phyloP scores from a whole-genome alignment of 2,888 invertebrate genomes.

The Lamellibrachia satsuma region DNA sequence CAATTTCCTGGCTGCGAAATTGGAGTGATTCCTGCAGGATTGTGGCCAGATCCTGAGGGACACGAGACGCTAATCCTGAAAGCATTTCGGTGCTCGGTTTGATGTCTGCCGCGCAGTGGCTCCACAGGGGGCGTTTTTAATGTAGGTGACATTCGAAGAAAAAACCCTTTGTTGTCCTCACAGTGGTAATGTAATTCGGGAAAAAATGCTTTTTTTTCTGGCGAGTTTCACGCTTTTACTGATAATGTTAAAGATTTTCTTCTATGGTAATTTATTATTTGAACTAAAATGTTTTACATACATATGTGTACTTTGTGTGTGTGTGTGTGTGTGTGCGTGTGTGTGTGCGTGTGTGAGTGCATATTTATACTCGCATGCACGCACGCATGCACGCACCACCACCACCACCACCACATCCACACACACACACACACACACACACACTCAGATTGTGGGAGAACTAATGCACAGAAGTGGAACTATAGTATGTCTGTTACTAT shows the following conservation, averaged over 20 bases:
- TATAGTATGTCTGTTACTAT: too few species aligned
- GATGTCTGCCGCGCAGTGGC: background rate
- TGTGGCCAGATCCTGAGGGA: background rate
- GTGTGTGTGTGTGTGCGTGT: background rate
- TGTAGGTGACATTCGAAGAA: background rate
- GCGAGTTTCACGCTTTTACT: background rate
- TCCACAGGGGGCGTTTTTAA: background rate
- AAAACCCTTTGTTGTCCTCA: background rate
- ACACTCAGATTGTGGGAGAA: background rate
- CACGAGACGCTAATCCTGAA: background rate
- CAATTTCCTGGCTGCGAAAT: conserved; percentile 17
- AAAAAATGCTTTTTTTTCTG: background rate
- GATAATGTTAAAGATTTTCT: background rate
- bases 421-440: background rate
- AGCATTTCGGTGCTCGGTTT: conserved; percentile 1
- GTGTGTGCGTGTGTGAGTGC: background rate
- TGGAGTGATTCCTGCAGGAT: background rate
- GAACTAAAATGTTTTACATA: background rate
- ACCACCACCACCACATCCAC: background rate
- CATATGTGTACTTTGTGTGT: background rate
- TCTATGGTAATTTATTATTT: background rate
- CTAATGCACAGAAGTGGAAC: too few species aligned
- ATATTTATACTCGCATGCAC: background rate
- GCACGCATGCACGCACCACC: background rate
- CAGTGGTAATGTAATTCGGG: background rate